Base-by-base conservation (phyloP, 2,113 vertebrate genomes). In the Origma solitaria region DNA sequence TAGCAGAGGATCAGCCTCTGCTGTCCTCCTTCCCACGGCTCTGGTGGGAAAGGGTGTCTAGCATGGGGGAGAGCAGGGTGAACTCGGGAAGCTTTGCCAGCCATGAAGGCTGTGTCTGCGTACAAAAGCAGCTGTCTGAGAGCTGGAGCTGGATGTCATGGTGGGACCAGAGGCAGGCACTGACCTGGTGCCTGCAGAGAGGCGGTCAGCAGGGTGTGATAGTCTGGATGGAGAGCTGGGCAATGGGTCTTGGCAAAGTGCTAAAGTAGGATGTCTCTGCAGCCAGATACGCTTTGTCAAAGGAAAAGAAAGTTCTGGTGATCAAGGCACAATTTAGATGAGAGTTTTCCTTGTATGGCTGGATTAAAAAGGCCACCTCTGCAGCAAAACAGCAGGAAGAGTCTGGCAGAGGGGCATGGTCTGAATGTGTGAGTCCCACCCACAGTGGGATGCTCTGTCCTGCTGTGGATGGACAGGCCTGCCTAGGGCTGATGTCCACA, bases 71-170 rank as follows among this genome's bases (percentile, higher is more conserved):
- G 33, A 66, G 47, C 49, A 51, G 60, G 6, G 31, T 16, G 38
- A 3, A 0, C 2, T 37, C 0, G 0, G 38, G 64, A 58, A 33
- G 72, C 81, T 73, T 53, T 69, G n/a, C 31, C 1, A 3, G 16
- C 11, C 0, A 0, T 2, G 3, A 47, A 75, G 78, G 18, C 44
- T 60, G 47, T 19, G 11, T 42, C 50, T 27, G 0, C 20, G 20
- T 58, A n/a, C 20, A 57, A 56, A 40, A 10, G 18, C 15, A 65
- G 25, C 73, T 86, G n/a, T 40, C 24, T 51, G 45, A 45, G 49
- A 57, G 6, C 24, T 85, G 47, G 38, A 44, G 27, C 30, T 38
- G 53, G 31, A 8, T 1, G 0, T 45, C 33, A 0, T 27, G 49
- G 33, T 83, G 62, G 8, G n/a, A 66, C 24, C 17, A 28, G 45